phyloP scores from a whole-genome alignment of 2,888 invertebrate species.

The Drosophila nr. perissopoda region DNA sequence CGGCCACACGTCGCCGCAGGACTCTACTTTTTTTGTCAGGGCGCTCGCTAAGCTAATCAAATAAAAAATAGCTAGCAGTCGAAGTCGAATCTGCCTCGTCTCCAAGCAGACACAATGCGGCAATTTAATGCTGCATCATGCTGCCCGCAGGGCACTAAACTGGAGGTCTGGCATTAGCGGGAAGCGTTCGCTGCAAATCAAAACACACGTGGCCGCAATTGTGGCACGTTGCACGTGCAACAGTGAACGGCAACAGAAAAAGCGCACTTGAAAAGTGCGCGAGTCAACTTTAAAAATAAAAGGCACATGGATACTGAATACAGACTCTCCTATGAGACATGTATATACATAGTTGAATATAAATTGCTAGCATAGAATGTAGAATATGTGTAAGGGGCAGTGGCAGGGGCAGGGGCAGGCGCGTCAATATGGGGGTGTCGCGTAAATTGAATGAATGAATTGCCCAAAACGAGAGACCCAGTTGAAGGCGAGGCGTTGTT shows the following conservation, averaged over 20 bases:
- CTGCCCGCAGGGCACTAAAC: slow-evolving; percentile 67
- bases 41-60: slow-evolving; percentile 76
- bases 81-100: slow-evolving; percentile 53
- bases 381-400: slow-evolving; percentile 4
- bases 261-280: slow-evolving; percentile 69
- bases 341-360: slow-evolving; percentile 35
- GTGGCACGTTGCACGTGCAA: slow-evolving; percentile 81
- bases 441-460: slow-evolving; percentile 83
- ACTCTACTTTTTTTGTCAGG: slow-evolving; percentile 44
- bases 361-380: slow-evolving; percentile 47
- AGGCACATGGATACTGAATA: slow-evolving; percentile 2
- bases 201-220: slow-evolving; percentile 86
- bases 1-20: slow-evolving; percentile 80
- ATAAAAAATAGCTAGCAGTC: slow-evolving; percentile 63
- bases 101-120: slow-evolving; percentile 80
- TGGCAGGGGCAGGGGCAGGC: slow-evolving; percentile 17
- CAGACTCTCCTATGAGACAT: slow-evolving; percentile 10
- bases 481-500: slow-evolving; percentile 29
- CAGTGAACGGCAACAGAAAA: slow-evolving; percentile 55
- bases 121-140: slow-evolving; percentile 85
- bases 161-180: slow-evolving; percentile 44
- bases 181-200: slow-evolving; percentile 83
- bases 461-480: slow-evolving; percentile 65
- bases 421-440: slow-evolving; percentile 75
- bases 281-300: slow-evolving; percentile 63